Evolutionary conservation across 2,797 vertebrate species (phyloP), one percentile per base, ranked within the genome.

Genomic region (Siniperca undulata): DNA sequence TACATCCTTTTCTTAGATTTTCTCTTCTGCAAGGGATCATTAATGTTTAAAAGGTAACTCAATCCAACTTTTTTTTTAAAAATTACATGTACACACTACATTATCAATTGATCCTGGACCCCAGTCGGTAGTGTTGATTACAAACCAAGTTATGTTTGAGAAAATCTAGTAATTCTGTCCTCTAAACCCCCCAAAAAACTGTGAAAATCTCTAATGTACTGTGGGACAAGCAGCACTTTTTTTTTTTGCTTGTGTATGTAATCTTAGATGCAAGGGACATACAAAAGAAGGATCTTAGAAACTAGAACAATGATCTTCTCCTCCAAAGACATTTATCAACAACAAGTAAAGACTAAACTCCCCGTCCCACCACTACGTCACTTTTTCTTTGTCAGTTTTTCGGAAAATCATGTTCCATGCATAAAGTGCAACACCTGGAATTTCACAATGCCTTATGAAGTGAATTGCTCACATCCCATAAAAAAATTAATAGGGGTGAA

Each of bases 11-110:
- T 48, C 42, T 58, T 44, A 4, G 42, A 62, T 46, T 46, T 60
- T 74, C 7, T 60, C n/a, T 36, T 56, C 11, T 10, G 0, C 19
- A 7, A 42, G 5, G 7, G 48, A 48, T 78, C 30, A 61, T 60
- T 73, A 0, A 48, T 73, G 70, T 68, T 77, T 50, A 10, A 70
- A 77, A 34, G 58, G n/a, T 12, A 56, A 55, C 44, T 27, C 22
- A 20, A 42, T 24, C 0, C 22, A 19, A 7, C 22, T 4, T 16
- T 61, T 16, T 4, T 17, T n/a, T 34, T 34, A n/a, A n/a, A 20
- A 71, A 19, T 42, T 38, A 17, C 14, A 40, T 19, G 11, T 16
- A 2, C 14, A 14, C 22, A 64, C 46, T 40, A 19, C 4, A 5
- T 2, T 70, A 17, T 36, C 4, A 56, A 19, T 19, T 20, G 7